These are phyloP conservation scores for Macquaria ambigua DNA, from an alignment of 2,113 vertebrate genomes.

Conservation along the genomic window DNA sequence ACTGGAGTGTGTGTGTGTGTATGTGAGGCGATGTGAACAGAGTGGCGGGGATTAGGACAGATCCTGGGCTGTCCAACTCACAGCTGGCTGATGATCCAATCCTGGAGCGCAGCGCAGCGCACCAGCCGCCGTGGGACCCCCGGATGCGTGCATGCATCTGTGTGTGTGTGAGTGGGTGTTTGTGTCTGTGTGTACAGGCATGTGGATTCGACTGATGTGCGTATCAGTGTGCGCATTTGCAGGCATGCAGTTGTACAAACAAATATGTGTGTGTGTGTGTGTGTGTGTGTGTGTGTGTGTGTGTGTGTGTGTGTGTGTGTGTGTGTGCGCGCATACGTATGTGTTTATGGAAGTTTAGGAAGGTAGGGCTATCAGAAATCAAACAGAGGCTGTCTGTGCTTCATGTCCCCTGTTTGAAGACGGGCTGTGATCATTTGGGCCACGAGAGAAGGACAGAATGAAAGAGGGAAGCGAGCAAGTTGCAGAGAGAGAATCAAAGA, in stretches of 20 bases:
- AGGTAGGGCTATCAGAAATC: constrained; percentile 58
- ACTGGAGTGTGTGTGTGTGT: constrained; percentile 65
- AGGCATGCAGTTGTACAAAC: constrained; percentile 66
- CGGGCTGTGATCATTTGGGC: constrained; percentile 77
- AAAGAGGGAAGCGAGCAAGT: constrained; percentile 67
- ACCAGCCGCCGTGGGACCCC: constrained; percentile 82
- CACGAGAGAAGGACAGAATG: constrained; percentile 66
- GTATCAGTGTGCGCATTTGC: constrained; percentile 46
- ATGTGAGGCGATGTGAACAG: constrained; percentile 82
- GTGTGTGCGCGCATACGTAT: neutral
- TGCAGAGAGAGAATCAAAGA: constrained; percentile 74
- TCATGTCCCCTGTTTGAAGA: constrained; percentile 74
- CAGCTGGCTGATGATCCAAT: constrained; percentile 90
- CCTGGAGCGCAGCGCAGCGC: constrained; percentile 82
- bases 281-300: neutral
- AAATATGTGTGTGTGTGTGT: constrained; percentile 10
- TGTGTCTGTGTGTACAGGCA: constrained; percentile 60
- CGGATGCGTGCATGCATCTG: constrained; percentile 74
- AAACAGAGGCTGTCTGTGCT: constrained; percentile 75
- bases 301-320: neutral
- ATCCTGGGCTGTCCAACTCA: constrained; percentile 87
- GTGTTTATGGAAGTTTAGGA: constrained; percentile 62
- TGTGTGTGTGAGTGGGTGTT: constrained; percentile 44
- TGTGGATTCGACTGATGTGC: constrained; percentile 68
- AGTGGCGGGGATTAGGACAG: constrained; percentile 86